Conservation (phyloP, 2,797 vertebrate genomes). For the Gambusia yucatana region DNA sequence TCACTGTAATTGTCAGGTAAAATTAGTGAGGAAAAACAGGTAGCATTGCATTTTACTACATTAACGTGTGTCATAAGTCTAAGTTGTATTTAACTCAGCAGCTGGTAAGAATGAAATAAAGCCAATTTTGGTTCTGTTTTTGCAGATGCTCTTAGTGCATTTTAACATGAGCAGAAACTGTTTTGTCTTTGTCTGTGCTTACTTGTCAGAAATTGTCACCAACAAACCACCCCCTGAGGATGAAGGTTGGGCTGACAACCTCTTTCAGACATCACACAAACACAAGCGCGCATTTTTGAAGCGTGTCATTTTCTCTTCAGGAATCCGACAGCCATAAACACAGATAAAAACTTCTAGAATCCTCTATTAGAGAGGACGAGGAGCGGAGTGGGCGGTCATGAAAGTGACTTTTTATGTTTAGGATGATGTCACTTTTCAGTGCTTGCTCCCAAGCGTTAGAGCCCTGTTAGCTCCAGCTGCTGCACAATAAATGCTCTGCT, state of each 20-base stretch:
- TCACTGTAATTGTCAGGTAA: neutral
- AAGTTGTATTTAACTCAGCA: neutral
- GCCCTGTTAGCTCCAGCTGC: slow-evolving; percentile 26
- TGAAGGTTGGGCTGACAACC: slow-evolving; percentile 65
- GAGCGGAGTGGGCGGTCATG: slow-evolving; percentile 17
- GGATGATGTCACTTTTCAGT: slow-evolving; percentile 21
- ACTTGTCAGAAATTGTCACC: slow-evolving; percentile 55
- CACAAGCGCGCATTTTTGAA: slow-evolving; percentile 41
- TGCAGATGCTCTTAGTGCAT: slow-evolving; percentile 3
- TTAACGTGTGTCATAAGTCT: neutral
- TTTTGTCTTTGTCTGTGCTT: slow-evolving; percentile 43
- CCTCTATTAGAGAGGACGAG: slow-evolving; percentile 42
- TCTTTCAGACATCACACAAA: slow-evolving; percentile 58
- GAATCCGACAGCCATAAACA: slow-evolving; percentile 50
- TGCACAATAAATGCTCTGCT: slow-evolving; percentile 10
- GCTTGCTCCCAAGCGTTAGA: slow-evolving; percentile 37
- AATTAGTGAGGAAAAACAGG: neutral
- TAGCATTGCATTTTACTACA: neutral
- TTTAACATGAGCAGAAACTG: slow-evolving; percentile 32
- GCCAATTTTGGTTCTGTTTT: neutral
- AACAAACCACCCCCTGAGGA: slow-evolving; percentile 57
- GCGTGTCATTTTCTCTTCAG: slow-evolving; percentile 63
- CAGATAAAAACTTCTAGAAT: slow-evolving; percentile 51
- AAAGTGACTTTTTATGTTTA: slow-evolving; percentile 23
- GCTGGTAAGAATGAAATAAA: neutral